These are phyloP conservation scores for Eulemur mongoz DNA, from an alignment of 2,797 vertebrate species.

Conservation along the genomic window DNA sequence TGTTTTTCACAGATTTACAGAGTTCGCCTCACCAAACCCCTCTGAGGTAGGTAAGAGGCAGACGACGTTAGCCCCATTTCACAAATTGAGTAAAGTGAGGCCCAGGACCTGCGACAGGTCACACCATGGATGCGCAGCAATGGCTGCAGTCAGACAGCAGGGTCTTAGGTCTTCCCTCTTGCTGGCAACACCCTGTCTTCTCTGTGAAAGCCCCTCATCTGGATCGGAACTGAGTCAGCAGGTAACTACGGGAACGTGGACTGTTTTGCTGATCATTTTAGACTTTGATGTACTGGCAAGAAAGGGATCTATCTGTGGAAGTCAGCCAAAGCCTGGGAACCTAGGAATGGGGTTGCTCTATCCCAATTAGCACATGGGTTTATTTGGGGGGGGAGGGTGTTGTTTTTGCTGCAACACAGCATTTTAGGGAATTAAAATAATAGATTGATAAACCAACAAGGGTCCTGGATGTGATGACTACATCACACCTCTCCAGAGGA, in stretches of 20 bases:
- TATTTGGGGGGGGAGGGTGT: not conserved
- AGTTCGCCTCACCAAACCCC: constrained; percentile 25
- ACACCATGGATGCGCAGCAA: not conserved
- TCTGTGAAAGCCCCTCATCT: not conserved
- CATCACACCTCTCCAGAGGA: not conserved
- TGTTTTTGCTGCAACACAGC: not conserved
- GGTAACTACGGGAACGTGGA: not conserved
- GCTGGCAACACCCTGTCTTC: not conserved
- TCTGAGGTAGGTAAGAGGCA: constrained; percentile 64
- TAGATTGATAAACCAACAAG: not conserved
- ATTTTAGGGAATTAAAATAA: not conserved
- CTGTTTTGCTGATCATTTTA: not conserved
- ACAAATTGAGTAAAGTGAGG: constrained; percentile 46
- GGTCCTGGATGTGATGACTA: not conserved
- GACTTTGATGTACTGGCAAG: not conserved
- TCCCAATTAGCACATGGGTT: not conserved
- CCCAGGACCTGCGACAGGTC: not conserved
- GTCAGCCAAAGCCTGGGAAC: constrained; percentile 8
- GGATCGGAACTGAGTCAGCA: not conserved
- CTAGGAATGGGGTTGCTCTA: not conserved
- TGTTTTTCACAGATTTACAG: not conserved
- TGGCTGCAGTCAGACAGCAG: not conserved
- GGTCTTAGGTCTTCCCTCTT: not conserved
- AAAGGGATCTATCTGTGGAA: not conserved
- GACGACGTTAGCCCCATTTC: not conserved